Base-by-base conservation (phyloP, 2,888 invertebrate genomes). In the Galerucella calmariensis region DNA sequence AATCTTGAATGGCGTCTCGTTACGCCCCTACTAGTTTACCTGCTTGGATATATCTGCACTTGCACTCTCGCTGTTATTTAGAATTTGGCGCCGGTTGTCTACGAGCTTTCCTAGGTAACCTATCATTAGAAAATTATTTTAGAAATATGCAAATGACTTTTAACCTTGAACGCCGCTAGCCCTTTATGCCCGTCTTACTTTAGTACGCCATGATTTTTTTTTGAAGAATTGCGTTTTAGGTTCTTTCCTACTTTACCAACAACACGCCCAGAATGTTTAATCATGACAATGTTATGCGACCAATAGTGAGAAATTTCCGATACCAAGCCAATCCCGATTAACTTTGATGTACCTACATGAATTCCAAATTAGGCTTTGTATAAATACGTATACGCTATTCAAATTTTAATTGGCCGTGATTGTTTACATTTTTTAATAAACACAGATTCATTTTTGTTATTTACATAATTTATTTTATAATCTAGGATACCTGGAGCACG, bases 1-100 rank as follows among this genome's bases (percentile, higher is more conserved):
- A 86, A 86, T 87, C 85, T 85, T 86, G 86, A 87, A 86, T 86
- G 86, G 85, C 84, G 84, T 83, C 84, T 81, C 77, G 81, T 79
- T 84, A 86, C 86, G 85, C 85, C 85, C 86, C 85, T 85, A 86
- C 86, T 86, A 85, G 85, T 86, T 85, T 85, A 82, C 84, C 81
- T 83, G 78, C 72, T 75, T 67, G 74, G 11, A 62, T 69, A 73
- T 81, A 79, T 81, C 80, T 81, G 79, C 80, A 79, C 81, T 81
- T 80, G 80, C 78, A 80, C 76, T 80, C 76, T 73, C 75, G 78
- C 80, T 81, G 80, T 75, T 78, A 76, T 75, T 77, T 78, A 78
- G 77, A 75, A 75, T 82, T 77, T 79, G 81, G 81, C 82, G 82
- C 81, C 81, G 79, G 73, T 80, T 74, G 79, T 80, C 79, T 79